Conservation (phyloP, 2,888 invertebrate genomes). For the Apodemia hepburni region DNA sequence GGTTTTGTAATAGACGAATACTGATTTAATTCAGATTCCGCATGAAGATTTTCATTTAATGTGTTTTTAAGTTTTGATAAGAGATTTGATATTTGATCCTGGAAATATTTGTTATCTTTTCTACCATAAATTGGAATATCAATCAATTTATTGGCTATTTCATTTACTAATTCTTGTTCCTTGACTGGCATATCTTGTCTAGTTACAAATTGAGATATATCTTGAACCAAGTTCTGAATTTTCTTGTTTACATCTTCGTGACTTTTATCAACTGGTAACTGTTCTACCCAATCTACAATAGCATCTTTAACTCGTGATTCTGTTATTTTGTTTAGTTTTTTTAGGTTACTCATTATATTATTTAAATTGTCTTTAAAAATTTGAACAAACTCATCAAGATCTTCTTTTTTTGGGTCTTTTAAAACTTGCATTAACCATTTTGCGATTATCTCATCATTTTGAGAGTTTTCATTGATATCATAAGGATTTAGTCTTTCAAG, state of each 20-base stretch:
- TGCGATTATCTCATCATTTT: constrained; percentile 21
- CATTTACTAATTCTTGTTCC: background rate
- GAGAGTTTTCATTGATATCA: constrained; percentile 3
- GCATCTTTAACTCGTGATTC: background rate
- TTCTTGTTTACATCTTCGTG: background rate
- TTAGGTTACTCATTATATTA: constrained; percentile 2
- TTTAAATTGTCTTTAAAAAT: constrained; percentile 23
- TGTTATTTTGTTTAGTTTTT: background rate
- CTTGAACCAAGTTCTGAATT: background rate
- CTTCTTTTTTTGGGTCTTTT: constrained; percentile 9
- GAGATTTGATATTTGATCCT: background rate
- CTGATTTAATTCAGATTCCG: background rate
- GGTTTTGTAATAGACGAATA: background rate
- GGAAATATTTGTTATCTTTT: background rate
- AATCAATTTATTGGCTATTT: background rate
- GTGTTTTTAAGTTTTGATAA: background rate
- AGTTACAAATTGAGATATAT: background rate
- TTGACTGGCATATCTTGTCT: background rate
- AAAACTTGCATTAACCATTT: constrained; percentile 24
- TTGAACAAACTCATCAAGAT: constrained; percentile 21
- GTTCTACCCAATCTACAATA: background rate
- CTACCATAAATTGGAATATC: background rate
- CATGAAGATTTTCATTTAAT: background rate
- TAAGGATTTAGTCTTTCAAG: constrained; percentile 17
- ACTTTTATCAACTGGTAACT: background rate